Base-by-base conservation (phyloP, 2,888 invertebrate genomes). In the Platycnemis pennipes region DNA sequence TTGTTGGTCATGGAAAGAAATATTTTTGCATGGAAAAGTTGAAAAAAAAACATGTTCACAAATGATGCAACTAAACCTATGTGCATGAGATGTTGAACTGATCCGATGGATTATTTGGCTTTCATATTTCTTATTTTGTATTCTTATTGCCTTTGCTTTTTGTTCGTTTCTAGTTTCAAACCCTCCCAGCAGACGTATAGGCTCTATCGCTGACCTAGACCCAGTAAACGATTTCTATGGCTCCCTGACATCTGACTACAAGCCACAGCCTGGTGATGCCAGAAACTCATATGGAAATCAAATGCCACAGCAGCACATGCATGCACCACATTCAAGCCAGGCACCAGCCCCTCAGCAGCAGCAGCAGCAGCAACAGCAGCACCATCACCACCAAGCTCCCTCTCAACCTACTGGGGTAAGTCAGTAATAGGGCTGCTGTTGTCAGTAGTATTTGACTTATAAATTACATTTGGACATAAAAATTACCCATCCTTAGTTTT, bases 161-260 rank as follows among this genome's bases (percentile, higher is more conserved):
- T 94, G 87, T 45, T 91, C 94, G 94, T 94, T 95, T 96, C 53
- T 96, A 97, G 97, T 97, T 95, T 97, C 97, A 95, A 97, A 96
- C 95, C 97, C 96, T 95, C 97, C 97, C 96, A 96, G 97, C 94
- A 97, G 98, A 95, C 97, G 98, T 96, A 98, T 99, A 96, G 99
- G 99, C 4, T 98, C 99, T n/a, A 98, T 99, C 95, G 98, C 98
- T 53, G 99, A 99, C 96, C 98, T 99, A 96, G 99, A 99, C 97
- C 99, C 99, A 2, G 97, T 99, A 94, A 99, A 98, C 96, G 98
- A 99, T 95, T 98, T 98, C 96, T 98, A 98, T 96, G 98, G 98
- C 94, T 98, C 98, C 42, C 96, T 97, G 95, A 97, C 96, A 95
- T 96, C 96, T 94, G 95, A 95, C 45, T 95, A 95, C 88, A 88